phyloP scores from a whole-genome alignment of 2,113 vertebrate genomes.

The Nycticebus coucang region DNA sequence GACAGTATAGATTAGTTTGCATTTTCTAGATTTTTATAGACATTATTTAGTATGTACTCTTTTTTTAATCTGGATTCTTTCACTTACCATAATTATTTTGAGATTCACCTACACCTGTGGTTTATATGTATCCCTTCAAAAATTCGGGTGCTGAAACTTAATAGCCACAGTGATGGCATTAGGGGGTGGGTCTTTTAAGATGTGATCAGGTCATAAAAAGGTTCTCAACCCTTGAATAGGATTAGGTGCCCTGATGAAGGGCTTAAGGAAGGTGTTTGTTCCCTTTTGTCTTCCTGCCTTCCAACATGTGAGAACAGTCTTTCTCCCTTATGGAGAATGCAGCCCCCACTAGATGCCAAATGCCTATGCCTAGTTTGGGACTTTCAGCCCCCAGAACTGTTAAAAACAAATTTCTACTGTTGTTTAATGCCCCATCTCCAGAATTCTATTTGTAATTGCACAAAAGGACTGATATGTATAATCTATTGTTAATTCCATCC shows the following conservation, averaged over 20 bases:
- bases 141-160: background rate
- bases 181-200: background rate
- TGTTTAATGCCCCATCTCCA: background rate
- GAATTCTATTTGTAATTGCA: background rate
- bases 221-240: background rate
- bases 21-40: background rate
- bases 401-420: background rate
- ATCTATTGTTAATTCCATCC: background rate
- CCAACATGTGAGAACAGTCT: background rate
- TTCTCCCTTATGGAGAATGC: background rate
- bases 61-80: background rate
- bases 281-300: background rate
- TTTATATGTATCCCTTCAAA: background rate
- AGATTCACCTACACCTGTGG: background rate
- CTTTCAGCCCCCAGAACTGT: background rate
- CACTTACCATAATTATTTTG: background rate
- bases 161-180: background rate
- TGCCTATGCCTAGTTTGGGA: background rate
- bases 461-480: background rate
- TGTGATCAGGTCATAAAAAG: background rate
- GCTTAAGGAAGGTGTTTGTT: background rate
- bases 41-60: background rate
- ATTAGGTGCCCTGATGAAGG: background rate
- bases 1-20: background rate
- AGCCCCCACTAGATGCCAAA: background rate